Percentiles rank a stretch among this genome's conserved stretches.
Evolutionary conservation across 2,888 invertebrate genomes (phyloP).

Genomic region (Rhogogaster chlorosoma): DNA sequence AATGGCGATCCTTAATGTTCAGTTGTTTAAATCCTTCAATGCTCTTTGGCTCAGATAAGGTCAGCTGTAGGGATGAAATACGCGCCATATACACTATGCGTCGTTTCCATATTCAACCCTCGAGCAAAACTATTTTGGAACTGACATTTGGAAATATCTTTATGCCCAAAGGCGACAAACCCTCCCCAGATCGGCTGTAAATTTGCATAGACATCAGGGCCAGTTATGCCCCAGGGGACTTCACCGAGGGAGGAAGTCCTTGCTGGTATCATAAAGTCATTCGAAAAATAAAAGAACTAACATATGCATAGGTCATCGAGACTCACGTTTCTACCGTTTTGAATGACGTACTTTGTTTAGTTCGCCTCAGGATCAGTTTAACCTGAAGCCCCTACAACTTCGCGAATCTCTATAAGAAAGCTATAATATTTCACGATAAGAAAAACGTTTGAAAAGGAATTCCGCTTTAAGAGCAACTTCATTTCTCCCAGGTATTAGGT

Average conservation of each 20-base stretch:
- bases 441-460: not conserved
- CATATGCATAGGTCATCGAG: conserved; percentile 11
- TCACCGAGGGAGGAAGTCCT: not conserved
- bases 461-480: not conserved
- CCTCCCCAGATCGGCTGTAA: not conserved
- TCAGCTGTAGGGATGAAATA: not conserved
- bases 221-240: conserved; percentile 44
- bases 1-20: not conserved
- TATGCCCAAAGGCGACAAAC: conserved; percentile 27
- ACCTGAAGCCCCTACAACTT: not conserved
- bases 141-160: conserved; percentile 45
- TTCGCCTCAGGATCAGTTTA: not conserved
- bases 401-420: not conserved
- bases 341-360: not conserved
- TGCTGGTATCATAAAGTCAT: conserved; percentile 15
- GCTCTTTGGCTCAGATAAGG: conserved; percentile 4
- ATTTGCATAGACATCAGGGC: conserved; percentile 46
- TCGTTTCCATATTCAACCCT: conserved; percentile 37
- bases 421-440: not conserved
- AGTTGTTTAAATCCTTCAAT: not conserved
- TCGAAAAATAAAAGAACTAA: conserved; percentile 26
- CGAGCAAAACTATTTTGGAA: conserved; percentile 33
- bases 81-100: not conserved
- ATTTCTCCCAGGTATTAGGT: not conserved
- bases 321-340: not conserved